Percentiles rank a stretch among this genome's conserved stretches.
phyloP scores from a whole-genome alignment of 2,113 vertebrate species.

The Antennarius striatus region DNA sequence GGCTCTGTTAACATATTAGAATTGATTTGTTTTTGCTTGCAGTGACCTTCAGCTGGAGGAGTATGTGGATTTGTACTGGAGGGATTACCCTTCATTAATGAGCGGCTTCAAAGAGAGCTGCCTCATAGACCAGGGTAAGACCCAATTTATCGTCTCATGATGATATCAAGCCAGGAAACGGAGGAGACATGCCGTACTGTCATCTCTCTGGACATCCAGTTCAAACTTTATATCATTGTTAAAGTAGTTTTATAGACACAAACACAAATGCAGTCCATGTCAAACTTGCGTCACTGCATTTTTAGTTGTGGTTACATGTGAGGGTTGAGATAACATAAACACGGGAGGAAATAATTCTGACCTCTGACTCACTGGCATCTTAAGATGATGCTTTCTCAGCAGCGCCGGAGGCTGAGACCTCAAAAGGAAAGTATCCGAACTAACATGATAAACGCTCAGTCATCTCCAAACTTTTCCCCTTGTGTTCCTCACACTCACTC shows the following conservation, averaged over 20 bases:
- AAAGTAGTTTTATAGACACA: too few species aligned
- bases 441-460: too few species aligned
- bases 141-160: constrained; percentile 14
- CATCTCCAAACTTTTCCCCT: background rate
- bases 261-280: too few species aligned
- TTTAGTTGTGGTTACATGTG: too few species aligned
- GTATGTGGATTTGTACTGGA: constrained; percentile 94
- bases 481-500: background rate
- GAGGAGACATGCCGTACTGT: constrained; percentile 18
- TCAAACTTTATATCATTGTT: too few species aligned
- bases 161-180: constrained; percentile 41
- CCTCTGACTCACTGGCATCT: background rate
- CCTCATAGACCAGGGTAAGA: constrained; percentile 87
- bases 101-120: constrained; percentile 85
- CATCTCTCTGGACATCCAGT: too few species aligned
- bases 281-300: too few species aligned
- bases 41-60: constrained; percentile 92
- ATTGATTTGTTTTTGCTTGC: constrained; percentile 51
- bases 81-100: constrained; percentile 91
- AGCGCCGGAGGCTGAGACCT: too few species aligned
- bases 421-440: too few species aligned
- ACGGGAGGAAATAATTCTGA: too few species aligned
- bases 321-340: too few species aligned
- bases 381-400: too few species aligned
- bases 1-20: background rate